Percentiles rank a stretch among this genome's conserved stretches.
Conservation (phyloP, 2,797 vertebrate species). For the Gallinago stenura region DNA sequence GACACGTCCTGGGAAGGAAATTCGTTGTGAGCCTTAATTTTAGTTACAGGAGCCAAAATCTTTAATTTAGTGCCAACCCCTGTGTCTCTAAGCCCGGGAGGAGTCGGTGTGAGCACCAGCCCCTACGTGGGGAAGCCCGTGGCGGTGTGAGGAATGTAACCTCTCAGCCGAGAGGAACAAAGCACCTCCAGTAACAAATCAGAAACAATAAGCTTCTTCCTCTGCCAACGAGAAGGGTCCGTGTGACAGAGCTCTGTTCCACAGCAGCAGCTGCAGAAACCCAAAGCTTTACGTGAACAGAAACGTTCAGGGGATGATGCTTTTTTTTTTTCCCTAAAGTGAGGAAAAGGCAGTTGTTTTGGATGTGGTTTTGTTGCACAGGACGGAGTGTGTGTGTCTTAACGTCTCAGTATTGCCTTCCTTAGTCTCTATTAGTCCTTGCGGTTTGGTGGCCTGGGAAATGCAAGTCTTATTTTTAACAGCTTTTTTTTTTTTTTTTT, state of each 20-base stretch:
- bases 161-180: constrained; percentile 43
- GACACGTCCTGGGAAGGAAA: background rate
- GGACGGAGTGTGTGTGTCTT: constrained; percentile 61
- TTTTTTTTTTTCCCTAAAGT: background rate
- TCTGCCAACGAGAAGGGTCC: too few relatives aligned
- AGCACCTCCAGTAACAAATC: constrained; percentile 12
- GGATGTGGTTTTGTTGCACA: constrained; percentile 66
- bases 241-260: background rate
- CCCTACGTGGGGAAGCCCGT: background rate
- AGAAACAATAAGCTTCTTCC: too few relatives aligned
- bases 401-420: constrained; percentile 71
- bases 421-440: constrained; percentile 57
- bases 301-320: constrained; percentile 48
- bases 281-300: constrained; percentile 52
- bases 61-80: constrained; percentile 61
- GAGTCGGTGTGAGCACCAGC: constrained; percentile 38
- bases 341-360: constrained; percentile 50
- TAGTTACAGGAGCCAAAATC: constrained; percentile 69
- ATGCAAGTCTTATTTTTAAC: constrained; percentile 74
- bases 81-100: constrained; percentile 29
- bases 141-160: constrained; percentile 48
- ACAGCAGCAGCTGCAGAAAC: constrained; percentile 13
- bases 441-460: constrained; percentile 68
- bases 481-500: constrained; percentile 1
- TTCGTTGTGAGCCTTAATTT: constrained; percentile 71